These are phyloP conservation scores for Leptopilina syphax DNA, from an alignment of 2,888 invertebrate species.

Conservation along the genomic window DNA sequence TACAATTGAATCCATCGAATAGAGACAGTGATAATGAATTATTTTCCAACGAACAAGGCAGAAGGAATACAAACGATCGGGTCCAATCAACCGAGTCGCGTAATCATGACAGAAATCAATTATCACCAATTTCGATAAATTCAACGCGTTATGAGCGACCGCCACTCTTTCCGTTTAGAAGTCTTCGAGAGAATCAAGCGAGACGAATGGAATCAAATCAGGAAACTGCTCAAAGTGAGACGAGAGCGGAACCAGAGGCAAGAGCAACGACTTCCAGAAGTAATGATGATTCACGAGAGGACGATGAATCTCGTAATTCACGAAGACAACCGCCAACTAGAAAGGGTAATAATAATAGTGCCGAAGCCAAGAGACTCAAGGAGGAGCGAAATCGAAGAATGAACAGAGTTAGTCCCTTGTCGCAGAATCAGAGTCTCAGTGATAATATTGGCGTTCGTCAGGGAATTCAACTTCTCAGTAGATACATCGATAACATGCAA, in stretches of 20 bases:
- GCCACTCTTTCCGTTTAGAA: constrained; percentile 67
- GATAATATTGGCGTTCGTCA: constrained; percentile 62
- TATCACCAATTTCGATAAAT: constrained; percentile 66
- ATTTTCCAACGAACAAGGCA: constrained; percentile 45
- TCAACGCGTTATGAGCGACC: constrained; percentile 66
- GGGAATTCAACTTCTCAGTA: constrained; percentile 69
- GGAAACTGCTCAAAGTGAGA: constrained; percentile 32
- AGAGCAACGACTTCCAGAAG: constrained; percentile 18
- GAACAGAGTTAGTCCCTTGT: constrained; percentile 16
- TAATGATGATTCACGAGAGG: neutral
- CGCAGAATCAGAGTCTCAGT: constrained; percentile 34
- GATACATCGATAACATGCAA: constrained; percentile 73
- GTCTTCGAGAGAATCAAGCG: constrained; percentile 63
- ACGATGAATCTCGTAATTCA: neutral
- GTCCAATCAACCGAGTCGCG: constrained; percentile 2
- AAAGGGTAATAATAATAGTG: neutral
- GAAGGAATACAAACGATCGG: constrained; percentile 48
- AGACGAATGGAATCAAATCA: constrained; percentile 56
- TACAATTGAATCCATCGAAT: constrained; percentile 63
- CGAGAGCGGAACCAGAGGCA: constrained; percentile 19
- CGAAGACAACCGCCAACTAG: neutral
- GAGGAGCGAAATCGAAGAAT: constrained; percentile 46
- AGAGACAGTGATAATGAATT: constrained; percentile 56
- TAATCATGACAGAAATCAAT: constrained; percentile 56
- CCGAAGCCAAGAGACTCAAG: constrained; percentile 25